phyloP scores from a whole-genome alignment of 2,888 invertebrate genomes.

The Eledone cirrhosa region DNA sequence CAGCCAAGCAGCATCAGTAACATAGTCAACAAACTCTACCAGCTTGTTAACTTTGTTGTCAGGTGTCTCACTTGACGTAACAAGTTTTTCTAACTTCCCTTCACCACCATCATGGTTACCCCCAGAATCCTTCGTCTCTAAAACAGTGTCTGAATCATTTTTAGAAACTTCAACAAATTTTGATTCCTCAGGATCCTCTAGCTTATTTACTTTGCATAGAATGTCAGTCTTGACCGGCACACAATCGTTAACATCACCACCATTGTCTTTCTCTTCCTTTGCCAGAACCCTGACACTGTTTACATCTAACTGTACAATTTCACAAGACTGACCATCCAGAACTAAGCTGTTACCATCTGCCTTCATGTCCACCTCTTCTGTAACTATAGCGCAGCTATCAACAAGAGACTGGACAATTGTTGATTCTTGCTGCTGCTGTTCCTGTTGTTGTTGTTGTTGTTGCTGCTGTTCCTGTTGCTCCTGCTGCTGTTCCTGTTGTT shows the following conservation, averaged over 20 bases:
- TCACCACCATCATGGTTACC: too few relatives aligned
- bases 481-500: background rate
- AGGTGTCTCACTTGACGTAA: background rate
- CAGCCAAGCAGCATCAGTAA: background rate
- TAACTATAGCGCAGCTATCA: background rate
- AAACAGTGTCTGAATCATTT: too few relatives aligned
- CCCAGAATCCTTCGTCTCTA: too few relatives aligned
- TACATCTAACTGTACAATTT: conserved; percentile 30
- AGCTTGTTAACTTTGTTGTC: background rate
- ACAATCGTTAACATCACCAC: too few relatives aligned
- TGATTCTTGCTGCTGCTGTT: conserved; percentile 21
- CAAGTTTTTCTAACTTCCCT: background rate
- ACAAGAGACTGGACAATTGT: background rate
- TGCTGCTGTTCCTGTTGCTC: conserved; percentile 24
- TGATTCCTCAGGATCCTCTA: too few relatives aligned
- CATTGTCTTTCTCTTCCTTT: conserved; percentile 15
- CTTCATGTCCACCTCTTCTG: background rate
- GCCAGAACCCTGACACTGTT: too few relatives aligned
- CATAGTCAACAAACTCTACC: conserved; percentile 24
- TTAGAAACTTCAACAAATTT: too few relatives aligned
- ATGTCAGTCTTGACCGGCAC: too few relatives aligned
- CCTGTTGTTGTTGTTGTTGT: conserved; percentile 24
- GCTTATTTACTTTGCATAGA: too few relatives aligned
- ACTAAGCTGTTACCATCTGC: conserved; percentile 31
- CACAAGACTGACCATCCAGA: conserved; percentile 22